Percentiles rank a stretch among this genome's conserved stretches.
Evolutionary conservation across 2,888 invertebrate species (phyloP).

Genomic region (Oconnorella tubifera): DNA sequence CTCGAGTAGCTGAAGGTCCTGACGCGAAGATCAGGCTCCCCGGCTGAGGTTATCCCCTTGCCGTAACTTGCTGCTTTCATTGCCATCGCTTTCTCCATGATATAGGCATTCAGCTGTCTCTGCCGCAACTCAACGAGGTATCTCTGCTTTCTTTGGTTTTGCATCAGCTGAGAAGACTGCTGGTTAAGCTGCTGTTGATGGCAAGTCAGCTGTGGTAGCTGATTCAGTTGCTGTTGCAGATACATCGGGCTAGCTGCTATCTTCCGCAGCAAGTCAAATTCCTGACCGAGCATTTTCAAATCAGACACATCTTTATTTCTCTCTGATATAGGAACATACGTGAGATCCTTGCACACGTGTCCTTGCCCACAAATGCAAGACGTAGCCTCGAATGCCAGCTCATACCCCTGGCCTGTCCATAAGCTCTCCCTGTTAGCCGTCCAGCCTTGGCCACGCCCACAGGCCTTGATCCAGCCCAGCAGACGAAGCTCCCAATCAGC

Average conservation of each 20-base stretch:
- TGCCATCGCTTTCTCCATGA: not conserved
- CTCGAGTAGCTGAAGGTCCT: conserved; percentile 54
- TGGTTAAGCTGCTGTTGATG: not conserved
- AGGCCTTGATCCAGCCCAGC: not conserved
- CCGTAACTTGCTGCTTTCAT: no score
- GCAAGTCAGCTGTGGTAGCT: not conserved
- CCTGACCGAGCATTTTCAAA: no score
- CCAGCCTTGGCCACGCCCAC: not conserved
- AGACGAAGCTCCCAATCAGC: conserved; percentile 80
- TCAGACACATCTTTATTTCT: not conserved
- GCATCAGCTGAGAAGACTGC: no score
- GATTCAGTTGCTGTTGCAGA: not conserved
- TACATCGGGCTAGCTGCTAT: not conserved
- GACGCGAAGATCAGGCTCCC: conserved; percentile 35
- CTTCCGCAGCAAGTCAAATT: not conserved
- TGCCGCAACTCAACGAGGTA: not conserved
- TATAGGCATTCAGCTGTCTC: not conserved
- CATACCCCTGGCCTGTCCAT: conserved; percentile 81
- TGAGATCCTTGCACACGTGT: conserved; percentile 61
- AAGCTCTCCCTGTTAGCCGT: not conserved
- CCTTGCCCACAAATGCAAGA: conserved; percentile 88
- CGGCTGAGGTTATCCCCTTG: not conserved
- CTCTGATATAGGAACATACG: not conserved
- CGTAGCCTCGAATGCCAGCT: conserved; percentile 79
- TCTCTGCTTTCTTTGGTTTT: no score